Evolutionary conservation across 2,797 vertebrate species (phyloP).

Genomic region (Rachycentron canadum): DNA sequence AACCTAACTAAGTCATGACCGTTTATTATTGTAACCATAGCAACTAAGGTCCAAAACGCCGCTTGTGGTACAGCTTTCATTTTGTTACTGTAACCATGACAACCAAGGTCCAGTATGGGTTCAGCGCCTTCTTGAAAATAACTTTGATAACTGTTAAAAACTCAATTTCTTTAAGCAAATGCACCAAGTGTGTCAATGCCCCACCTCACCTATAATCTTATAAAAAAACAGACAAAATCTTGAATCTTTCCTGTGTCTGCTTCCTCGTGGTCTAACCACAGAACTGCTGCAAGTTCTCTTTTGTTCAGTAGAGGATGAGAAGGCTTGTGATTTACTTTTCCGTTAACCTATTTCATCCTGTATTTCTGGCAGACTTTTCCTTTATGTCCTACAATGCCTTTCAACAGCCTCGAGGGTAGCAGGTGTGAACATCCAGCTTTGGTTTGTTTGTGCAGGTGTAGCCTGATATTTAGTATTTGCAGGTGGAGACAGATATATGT

Average conservation of each 20-base stretch:
- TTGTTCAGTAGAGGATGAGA: slow-evolving; percentile 14
- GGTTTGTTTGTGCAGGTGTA: slow-evolving; percentile 31
- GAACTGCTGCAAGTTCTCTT: not conserved
- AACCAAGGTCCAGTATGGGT: too few relatives aligned
- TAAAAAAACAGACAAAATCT: not conserved
- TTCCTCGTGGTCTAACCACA: not conserved
- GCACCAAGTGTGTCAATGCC: not conserved
- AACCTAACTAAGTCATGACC: too few relatives aligned
- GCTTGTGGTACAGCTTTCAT: too few relatives aligned
- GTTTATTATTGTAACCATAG: too few relatives aligned
- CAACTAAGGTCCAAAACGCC: too few relatives aligned
- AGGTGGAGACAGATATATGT: not conserved
- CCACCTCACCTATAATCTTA: not conserved
- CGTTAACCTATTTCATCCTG: slow-evolving; percentile 29
- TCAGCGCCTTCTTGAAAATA: not conserved
- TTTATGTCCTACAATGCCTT: slow-evolving; percentile 2
- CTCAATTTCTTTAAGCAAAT: not conserved
- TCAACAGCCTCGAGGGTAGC: slow-evolving; percentile 2
- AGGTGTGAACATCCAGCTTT: slow-evolving; percentile 26
- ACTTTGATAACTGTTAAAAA: not conserved
- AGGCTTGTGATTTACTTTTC: slow-evolving; percentile 24
- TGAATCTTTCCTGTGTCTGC: not conserved
- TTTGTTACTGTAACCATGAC: too few relatives aligned
- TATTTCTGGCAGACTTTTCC: slow-evolving; percentile 23
- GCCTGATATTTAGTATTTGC: slow-evolving; percentile 1